phyloP scores from a whole-genome alignment of 2,113 vertebrate genomes.

The Nettapus auritus region DNA sequence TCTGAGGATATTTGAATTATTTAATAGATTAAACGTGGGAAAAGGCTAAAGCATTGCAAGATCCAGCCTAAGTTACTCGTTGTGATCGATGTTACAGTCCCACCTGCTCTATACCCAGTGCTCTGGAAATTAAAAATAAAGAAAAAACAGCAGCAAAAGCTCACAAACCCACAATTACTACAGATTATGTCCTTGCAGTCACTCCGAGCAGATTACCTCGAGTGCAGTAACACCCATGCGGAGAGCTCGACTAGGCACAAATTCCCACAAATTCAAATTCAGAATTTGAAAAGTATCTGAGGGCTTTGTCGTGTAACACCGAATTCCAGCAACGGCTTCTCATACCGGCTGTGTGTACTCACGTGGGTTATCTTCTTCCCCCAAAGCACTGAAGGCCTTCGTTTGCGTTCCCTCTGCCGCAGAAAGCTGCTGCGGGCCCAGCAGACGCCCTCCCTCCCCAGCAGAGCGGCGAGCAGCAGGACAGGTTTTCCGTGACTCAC shows the following conservation, averaged over 20 bases:
- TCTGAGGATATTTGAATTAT: neutral
- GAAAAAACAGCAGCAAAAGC: neutral
- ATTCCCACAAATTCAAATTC: neutral
- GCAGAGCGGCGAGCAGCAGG: neutral
- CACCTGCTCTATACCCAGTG: neutral
- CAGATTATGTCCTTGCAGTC: neutral
- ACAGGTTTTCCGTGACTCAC: neutral
- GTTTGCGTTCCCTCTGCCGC: neutral
- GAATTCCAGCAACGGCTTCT: neutral
- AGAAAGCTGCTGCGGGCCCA: neutral
- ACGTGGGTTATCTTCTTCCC: too few relatives aligned
- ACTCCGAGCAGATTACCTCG: neutral
- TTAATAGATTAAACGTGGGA: neutral
- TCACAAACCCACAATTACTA: neutral
- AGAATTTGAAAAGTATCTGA: neutral
- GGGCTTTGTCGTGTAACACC: accelerated
- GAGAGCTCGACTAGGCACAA: neutral
- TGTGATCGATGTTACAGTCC: neutral
- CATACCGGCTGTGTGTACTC: accelerated
- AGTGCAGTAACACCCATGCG: neutral
- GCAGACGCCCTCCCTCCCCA: neutral
- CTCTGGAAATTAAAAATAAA: neutral
- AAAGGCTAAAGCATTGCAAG: neutral
- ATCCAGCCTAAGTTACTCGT: neutral
- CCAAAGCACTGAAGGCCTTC: neutral